Base-by-base conservation (phyloP, 1,140 invertebrate genomes). In the Dendroctonus valens region DNA sequence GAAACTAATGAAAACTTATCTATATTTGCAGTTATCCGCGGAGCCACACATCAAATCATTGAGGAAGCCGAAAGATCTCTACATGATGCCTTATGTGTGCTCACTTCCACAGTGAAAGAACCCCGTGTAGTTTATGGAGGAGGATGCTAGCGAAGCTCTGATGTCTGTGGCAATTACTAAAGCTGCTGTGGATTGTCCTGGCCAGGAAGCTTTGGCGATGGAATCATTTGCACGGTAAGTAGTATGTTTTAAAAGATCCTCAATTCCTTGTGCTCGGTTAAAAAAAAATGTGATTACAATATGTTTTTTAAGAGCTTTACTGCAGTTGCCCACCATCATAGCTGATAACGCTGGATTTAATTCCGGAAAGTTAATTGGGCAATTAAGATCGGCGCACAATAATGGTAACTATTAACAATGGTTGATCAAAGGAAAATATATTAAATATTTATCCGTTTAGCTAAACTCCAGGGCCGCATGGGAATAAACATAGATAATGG, bases 311-410 rank as follows among this genome's bases (percentile, higher is more conserved):
- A 78, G 87, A 68, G 95, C 98, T 40, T 79, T 94, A 40, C 84
- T 89, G 57, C 86, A 94, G 74, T 81, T 99, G 53, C 98, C 98
- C 5, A 96, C 92, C 38, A 91, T 92, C 53, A 98, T 99, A 72
- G 96, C 96, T 38, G 98, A 99, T 78, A 99, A 99, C 82, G 98
- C 93, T 69, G 97, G 98, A 59, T 98, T 94, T 78, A 98, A 99
- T 83, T 98, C 96, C 53, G 92, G 96, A 7, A 93, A 98, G 72
- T 81, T 99, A 38, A 83, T 99, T 41, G 91, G 93, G 12, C 87
- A 97, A 75, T 83, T 99, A 15, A 82, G 95, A 71, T 96, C 97
- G 26, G 84, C 87, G 12, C 98, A 99, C 79, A 88, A 90, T 49
- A 87, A 89, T 70, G 78, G 83, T 38, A 83, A 87, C 70, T n/a